Base-by-base conservation (phyloP, 2,888 invertebrate species). In the Stenchaetothrips biformis region DNA sequence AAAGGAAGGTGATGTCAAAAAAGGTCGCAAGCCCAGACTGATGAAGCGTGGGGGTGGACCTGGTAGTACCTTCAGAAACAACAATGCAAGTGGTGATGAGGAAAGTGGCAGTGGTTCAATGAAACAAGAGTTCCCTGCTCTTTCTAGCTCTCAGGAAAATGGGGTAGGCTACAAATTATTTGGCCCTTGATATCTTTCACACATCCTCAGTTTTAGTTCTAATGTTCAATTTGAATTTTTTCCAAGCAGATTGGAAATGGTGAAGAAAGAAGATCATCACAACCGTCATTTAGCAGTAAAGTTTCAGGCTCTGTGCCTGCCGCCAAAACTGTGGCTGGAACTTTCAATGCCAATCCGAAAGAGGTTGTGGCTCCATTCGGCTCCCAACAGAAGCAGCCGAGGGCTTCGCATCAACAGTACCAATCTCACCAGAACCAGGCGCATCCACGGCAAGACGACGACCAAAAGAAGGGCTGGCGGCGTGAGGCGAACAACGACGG, bases 361-460 rank as follows among this genome's bases (percentile, higher is more conserved):
- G 67, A 74, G 2, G 67, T 74, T 25, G 67, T 74, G 67, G 67
- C 67, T 25, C 67, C 67, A 11, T 74, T 74, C 25, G 67, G 67
- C 21, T 74, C 67, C 2, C 67, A 74, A 25, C 67, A 74, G 9
- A 74, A 74, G 67, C 67, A 74, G 11, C 67, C 1, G 11, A 21
- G 67, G 11, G 21, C 21, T 25, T 25, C 37, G 37, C 37, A n/a
- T 25, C 67, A 74, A 25, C 67, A 74, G 25, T 25, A 59, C 13
- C 37, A 37, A 4, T 37, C 37, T 37, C 37, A 37, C 37, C 53
- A 53, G 6, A 16, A 53, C 53, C 16, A 53, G 9, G 9, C 53
- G 1, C 37, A 9, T 53, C 7, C 21, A 2, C 25, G 67, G 21
- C 67, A 74, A 25, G 67, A 74, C 3, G 67, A 74, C 2, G 67